These are phyloP conservation scores for Sympetrum striolatum DNA, from an alignment of 2,888 invertebrate species.

Conservation along the genomic window DNA sequence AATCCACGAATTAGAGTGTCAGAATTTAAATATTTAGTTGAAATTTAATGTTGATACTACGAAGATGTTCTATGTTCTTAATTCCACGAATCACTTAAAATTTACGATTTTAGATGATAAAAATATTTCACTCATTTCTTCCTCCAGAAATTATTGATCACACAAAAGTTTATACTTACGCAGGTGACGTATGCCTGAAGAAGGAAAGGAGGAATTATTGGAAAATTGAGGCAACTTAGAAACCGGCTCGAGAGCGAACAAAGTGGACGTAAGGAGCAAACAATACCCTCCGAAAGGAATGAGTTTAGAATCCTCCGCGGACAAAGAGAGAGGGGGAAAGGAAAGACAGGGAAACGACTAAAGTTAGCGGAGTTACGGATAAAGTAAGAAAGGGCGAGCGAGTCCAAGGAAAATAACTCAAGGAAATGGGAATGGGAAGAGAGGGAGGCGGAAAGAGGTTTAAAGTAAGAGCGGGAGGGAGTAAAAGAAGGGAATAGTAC, in stretches of 20 bases:
- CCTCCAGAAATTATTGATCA: too few species aligned
- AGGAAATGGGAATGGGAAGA: background rate
- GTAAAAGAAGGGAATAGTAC: background rate
- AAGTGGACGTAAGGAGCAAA: conserved; percentile 12
- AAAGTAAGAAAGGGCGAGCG: conserved; percentile 31
- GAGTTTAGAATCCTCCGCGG: conserved; percentile 2
- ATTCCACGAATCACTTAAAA: too few species aligned
- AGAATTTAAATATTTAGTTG: too few species aligned
- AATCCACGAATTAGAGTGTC: too few species aligned
- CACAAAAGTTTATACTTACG: too few species aligned
- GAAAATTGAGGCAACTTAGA: background rate
- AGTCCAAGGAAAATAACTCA: conserved; percentile 39
- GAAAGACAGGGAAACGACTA: background rate
- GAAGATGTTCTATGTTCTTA: too few species aligned
- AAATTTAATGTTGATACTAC: too few species aligned
- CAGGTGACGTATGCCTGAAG: background rate
- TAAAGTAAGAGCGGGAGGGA: conserved; percentile 14
- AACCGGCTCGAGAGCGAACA: background rate
- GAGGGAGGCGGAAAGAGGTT: conserved; percentile 3
- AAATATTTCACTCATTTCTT: too few species aligned
- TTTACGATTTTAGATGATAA: too few species aligned
- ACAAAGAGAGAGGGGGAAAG: background rate
- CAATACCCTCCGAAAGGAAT: background rate
- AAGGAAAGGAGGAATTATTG: background rate
- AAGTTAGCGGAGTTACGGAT: conserved; percentile 20